Conservation (phyloP, 1,140 invertebrate genomes). For the Idris sp. region DNA sequence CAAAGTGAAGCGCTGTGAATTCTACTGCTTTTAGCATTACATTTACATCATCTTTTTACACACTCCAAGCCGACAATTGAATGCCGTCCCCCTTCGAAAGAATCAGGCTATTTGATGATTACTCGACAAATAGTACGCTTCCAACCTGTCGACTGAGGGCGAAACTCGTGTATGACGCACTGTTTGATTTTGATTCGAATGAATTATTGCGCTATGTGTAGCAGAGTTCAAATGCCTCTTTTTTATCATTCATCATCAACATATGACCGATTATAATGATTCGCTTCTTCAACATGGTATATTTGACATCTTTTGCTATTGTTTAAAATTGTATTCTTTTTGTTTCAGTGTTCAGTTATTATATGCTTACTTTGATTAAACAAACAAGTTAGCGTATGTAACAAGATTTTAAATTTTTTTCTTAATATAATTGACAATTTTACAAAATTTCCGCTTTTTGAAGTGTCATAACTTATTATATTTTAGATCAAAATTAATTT, state of each 20-base stretch:
- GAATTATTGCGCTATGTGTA: slow-evolving; percentile 62
- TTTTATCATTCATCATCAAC: slow-evolving; percentile 54
- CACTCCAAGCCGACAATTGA: slow-evolving; percentile 12
- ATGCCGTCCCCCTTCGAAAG: slow-evolving; percentile 32
- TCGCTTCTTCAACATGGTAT: slow-evolving; percentile 22
- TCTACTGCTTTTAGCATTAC: slow-evolving; percentile 48
- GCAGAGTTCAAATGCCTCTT: slow-evolving; percentile 59
- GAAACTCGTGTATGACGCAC: slow-evolving; percentile 47
- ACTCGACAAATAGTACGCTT: slow-evolving; percentile 71
- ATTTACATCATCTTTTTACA: slow-evolving; percentile 51
- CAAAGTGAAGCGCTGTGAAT: slow-evolving; percentile 41
- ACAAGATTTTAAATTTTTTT: no score
- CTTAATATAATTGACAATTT: no score
- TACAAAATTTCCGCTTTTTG: no score
- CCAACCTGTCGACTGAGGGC: slow-evolving; percentile 64
- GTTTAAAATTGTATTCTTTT: slow-evolving; percentile 25
- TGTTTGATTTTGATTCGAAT: slow-evolving; percentile 62
- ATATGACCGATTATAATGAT: slow-evolving; percentile 65
- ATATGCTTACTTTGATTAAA: slow-evolving; percentile 12
- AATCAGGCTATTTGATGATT: slow-evolving; percentile 54
- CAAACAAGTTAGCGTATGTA: no score
- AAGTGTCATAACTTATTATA: no score
- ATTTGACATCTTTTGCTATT: slow-evolving; percentile 36
- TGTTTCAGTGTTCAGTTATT: no score
- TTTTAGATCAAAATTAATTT: no score